Percentiles rank a stretch among this genome's conserved stretches.
Evolutionary conservation across 2,113 vertebrate genomes (phyloP).

Genomic region (Ivindomyrus marchei): DNA sequence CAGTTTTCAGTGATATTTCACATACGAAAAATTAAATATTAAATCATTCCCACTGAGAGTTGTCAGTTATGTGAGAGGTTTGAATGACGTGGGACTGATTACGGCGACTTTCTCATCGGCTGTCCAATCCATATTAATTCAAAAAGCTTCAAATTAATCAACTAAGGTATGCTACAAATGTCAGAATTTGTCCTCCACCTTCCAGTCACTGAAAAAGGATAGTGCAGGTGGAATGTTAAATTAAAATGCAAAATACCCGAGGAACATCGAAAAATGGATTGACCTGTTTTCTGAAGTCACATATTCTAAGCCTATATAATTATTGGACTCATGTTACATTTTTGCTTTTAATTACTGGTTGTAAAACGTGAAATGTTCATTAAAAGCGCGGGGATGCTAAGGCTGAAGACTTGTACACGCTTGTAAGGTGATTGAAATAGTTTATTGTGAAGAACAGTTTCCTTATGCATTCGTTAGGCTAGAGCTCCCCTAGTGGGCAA

Average conservation of each 20-base stretch:
- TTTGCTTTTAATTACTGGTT: neutral
- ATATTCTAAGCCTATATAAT: neutral
- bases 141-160: neutral
- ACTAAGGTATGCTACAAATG: neutral
- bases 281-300: neutral
- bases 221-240: neutral
- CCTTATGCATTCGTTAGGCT: constrained; percentile 46
- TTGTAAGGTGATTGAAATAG: neutral
- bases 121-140: neutral
- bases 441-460: neutral
- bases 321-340: neutral
- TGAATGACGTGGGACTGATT: neutral
- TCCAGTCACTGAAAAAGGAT: neutral
- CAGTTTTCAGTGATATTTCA: neutral
- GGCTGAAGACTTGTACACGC: neutral
- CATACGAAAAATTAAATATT: neutral
- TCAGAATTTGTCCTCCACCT: neutral
- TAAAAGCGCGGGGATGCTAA: neutral
- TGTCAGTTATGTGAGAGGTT: neutral
- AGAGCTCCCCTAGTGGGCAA: constrained; percentile 54
- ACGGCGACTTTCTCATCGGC: neutral
- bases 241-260: neutral
- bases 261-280: neutral
- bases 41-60: neutral
- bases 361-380: neutral